These are phyloP conservation scores for Tetheella fluctuosa DNA, from an alignment of 2,888 invertebrate species.

Conservation along the genomic window DNA sequence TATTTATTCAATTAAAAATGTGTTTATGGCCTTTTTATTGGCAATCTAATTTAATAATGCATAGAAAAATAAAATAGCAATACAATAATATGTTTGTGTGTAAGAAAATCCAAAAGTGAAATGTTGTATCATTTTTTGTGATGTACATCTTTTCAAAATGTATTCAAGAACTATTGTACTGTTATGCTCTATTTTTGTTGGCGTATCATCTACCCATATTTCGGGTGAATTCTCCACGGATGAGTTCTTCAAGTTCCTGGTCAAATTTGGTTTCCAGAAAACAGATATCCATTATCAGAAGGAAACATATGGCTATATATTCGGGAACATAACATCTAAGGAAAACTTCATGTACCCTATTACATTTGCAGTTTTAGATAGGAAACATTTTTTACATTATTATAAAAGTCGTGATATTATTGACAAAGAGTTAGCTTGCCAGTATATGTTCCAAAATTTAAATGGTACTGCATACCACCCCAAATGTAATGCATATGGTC, in stretches of 20 bases:
- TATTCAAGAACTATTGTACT: slow-evolving; percentile 54
- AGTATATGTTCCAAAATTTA: slow-evolving; percentile 93
- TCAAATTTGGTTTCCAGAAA: slow-evolving; percentile 98
- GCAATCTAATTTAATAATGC: not conserved
- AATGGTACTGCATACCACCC: slow-evolving; percentile 93
- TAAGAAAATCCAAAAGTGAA: slow-evolving; percentile 13
- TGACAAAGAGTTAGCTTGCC: slow-evolving; percentile 90
- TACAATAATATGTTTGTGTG: not conserved
- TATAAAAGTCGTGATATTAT: slow-evolving; percentile 89
- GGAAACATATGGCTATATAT: slow-evolving; percentile 97
- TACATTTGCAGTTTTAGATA: slow-evolving; percentile 95
- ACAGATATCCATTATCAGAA: slow-evolving; percentile 93
- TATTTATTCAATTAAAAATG: not conserved
- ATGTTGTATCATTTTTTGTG: slow-evolving; percentile 13
- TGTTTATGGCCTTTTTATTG: not conserved
- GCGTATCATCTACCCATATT: slow-evolving; percentile 65
- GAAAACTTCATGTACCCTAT: slow-evolving; percentile 87
- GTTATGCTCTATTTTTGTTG: slow-evolving; percentile 51
- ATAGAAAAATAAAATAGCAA: not conserved
- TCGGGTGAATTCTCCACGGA: slow-evolving; percentile 74
- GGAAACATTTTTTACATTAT: slow-evolving; percentile 94
- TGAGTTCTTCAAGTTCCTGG: slow-evolving; percentile 95
- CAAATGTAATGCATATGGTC: slow-evolving; percentile 90
- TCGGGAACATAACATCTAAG: slow-evolving; percentile 95
- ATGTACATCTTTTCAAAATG: slow-evolving; percentile 56